Percentiles rank a stretch among this genome's conserved stretches.
These are phyloP conservation scores for Damaliscus lunatus DNA, from an alignment of 2,113 vertebrate genomes.

Conservation along the genomic window DNA sequence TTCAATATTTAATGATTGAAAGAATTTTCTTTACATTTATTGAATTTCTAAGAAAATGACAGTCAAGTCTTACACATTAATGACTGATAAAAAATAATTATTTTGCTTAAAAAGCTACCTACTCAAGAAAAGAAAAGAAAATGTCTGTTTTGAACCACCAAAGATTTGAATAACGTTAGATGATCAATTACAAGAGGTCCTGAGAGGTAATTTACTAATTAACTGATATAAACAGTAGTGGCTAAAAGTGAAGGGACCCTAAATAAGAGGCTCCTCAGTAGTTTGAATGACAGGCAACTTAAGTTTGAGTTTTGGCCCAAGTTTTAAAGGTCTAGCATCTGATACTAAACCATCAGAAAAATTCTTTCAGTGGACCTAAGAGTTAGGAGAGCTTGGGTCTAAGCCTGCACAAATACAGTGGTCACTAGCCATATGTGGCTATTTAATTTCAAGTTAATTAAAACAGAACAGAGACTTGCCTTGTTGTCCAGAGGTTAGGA, in stretches of 20 bases:
- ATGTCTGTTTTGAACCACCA: background rate
- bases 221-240: background rate
- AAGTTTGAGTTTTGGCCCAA: background rate
- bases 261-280: background rate
- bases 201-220: background rate
- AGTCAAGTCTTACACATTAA: background rate
- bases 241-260: background rate
- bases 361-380: background rate
- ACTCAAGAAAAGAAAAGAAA: background rate
- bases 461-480: background rate
- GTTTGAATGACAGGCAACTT: background rate
- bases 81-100: background rate
- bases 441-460: background rate
- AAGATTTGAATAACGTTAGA: background rate
- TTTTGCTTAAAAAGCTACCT: background rate
- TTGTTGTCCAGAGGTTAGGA: background rate
- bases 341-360: background rate
- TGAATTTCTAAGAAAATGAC: background rate
- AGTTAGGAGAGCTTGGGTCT: background rate
- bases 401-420: background rate
- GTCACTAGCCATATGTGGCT: background rate
- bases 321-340: background rate
- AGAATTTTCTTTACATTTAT: background rate
- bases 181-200: background rate
- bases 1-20: background rate